Evolutionary conservation across 2,113 vertebrate species (phyloP).

Genomic region (Shinisaurus crocodilurus): DNA sequence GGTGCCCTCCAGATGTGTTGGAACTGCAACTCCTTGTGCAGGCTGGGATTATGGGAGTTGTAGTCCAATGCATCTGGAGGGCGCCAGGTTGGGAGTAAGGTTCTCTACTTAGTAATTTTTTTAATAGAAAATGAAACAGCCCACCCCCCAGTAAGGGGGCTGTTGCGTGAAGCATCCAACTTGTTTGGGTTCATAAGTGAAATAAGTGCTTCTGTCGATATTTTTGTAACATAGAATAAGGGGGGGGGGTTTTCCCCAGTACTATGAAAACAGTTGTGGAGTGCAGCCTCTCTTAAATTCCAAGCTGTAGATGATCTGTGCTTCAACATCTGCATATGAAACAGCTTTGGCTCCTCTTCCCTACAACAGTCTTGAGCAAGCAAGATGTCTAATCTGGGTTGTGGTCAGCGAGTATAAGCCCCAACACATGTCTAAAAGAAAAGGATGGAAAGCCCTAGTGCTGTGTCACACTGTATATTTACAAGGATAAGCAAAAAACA

Average conservation of each 20-base stretch:
- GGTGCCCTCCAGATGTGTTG: neutral
- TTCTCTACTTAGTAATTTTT: slow-evolving; percentile 8
- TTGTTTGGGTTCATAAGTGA: neutral
- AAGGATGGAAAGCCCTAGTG: slow-evolving; percentile 64
- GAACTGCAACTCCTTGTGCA: too few species aligned
- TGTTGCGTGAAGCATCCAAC: neutral
- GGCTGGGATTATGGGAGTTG: too few species aligned
- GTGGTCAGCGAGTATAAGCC: slow-evolving; percentile 61
- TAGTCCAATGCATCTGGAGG: too few species aligned
- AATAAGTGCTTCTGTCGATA: slow-evolving; percentile 8
- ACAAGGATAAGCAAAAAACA: slow-evolving; percentile 60
- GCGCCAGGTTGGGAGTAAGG: too few species aligned
- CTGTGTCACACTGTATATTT: slow-evolving; percentile 78
- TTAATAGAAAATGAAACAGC: neutral
- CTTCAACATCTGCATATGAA: slow-evolving; percentile 50
- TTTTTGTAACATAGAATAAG: neutral
- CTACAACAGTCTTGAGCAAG: slow-evolving; percentile 52
- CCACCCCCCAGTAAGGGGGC: neutral
- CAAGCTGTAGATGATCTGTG: slow-evolving; percentile 44
- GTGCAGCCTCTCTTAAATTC: rapidly evolving
- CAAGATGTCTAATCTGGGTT: slow-evolving; percentile 60
- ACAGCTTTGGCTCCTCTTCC: slow-evolving; percentile 58
- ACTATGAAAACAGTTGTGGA: neutral
- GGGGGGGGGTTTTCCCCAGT: neutral
- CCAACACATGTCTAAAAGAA: slow-evolving; percentile 57